Base-by-base conservation (phyloP, 2,888 invertebrate genomes). In the Drosophila subsilvestris region DNA sequence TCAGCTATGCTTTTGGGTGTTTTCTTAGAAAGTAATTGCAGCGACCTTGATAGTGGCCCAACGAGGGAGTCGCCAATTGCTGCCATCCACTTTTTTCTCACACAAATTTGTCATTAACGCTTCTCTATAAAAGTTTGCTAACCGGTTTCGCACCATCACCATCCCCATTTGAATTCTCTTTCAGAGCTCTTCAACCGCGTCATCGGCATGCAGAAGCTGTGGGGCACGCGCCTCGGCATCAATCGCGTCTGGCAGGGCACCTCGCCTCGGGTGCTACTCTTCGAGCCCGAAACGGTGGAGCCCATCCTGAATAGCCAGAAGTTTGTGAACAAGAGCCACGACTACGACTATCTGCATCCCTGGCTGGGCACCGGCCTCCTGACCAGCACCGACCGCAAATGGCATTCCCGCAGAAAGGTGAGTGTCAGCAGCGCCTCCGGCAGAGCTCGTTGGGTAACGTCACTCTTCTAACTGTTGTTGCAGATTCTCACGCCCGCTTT, bases 401-500 rank as follows among this genome's bases (percentile, higher is more conserved):
- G 95, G 95, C 93, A 93, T 76, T 90, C 91, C 0, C 90, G 95
- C 74, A 92, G 95, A 77, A 94, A 94, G 91, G 93, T 92, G 78
- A 77, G 63, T 9, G 7, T 1, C 25, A 4, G 25, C 6, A 4
- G 14, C 6, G 14, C 14, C 32, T 14, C 5, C 14, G 7, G 6
- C 2, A 37, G 37, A 37, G 2, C n/a, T 37, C 22, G 6, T 20
- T 44, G 20, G 7, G 20, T 22, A 22, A 22, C 22, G 20, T 22
- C 43, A 43, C 17, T n/a, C 42, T 42, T 54, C 12, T 8, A 1
- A 4, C 12, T 25, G 14, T 4, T 6, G 6, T 9, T 56, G 3
- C 74, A 93, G 92, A 93, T 95, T 78, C 90, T 95, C 75, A 95
- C 95, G 1, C 95, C 95, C 18, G 94, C 95, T 6, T 95, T 95